Evolutionary conservation across 2,888 invertebrate species (phyloP).

Genomic region (Drosophila nr. medialis): DNA sequence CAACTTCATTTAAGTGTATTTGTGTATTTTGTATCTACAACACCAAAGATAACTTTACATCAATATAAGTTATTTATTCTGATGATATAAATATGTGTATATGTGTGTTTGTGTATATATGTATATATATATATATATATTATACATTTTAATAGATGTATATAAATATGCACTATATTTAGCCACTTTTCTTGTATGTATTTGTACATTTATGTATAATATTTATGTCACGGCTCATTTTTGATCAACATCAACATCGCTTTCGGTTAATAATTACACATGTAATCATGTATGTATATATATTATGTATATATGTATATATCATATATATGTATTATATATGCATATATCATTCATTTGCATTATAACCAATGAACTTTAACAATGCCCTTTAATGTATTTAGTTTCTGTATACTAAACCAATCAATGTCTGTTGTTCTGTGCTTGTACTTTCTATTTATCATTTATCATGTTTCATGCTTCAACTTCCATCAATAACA

Average conservation of each 20-base stretch:
- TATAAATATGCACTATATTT: slow-evolving; percentile 58
- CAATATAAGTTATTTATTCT: slow-evolving; percentile 55
- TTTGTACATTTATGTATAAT: slow-evolving; percentile 54
- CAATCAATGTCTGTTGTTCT: slow-evolving; percentile 41
- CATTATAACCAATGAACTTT: slow-evolving; percentile 81
- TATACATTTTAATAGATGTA: slow-evolving; percentile 26
- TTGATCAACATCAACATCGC: slow-evolving; percentile 26
- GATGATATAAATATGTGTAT: slow-evolving; percentile 37
- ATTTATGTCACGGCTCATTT: slow-evolving; percentile 41
- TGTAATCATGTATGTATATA: slow-evolving; percentile 33
- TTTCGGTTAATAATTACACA: slow-evolving; percentile 68
- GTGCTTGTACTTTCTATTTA: slow-evolving; percentile 60
- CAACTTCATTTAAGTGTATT: slow-evolving; percentile 36
- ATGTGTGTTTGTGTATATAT: slow-evolving; percentile 43
- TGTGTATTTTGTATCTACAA: slow-evolving; percentile 78
- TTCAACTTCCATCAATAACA: slow-evolving; percentile 49
- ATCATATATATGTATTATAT: slow-evolving; percentile 55
- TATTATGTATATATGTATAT: slow-evolving; percentile 53
- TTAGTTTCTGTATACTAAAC: slow-evolving; percentile 38
- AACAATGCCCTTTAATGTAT: slow-evolving; percentile 74
- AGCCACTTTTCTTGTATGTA: slow-evolving; percentile 55
- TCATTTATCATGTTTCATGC: slow-evolving; percentile 28
- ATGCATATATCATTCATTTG: slow-evolving; percentile 54
- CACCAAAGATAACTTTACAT: slow-evolving; percentile 79
- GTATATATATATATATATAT: slow-evolving; percentile 27